Evolutionary conservation across 2,888 invertebrate genomes (phyloP), one percentile per base, ranked within the genome.

Genomic region (Calameuta idolon): DNA sequence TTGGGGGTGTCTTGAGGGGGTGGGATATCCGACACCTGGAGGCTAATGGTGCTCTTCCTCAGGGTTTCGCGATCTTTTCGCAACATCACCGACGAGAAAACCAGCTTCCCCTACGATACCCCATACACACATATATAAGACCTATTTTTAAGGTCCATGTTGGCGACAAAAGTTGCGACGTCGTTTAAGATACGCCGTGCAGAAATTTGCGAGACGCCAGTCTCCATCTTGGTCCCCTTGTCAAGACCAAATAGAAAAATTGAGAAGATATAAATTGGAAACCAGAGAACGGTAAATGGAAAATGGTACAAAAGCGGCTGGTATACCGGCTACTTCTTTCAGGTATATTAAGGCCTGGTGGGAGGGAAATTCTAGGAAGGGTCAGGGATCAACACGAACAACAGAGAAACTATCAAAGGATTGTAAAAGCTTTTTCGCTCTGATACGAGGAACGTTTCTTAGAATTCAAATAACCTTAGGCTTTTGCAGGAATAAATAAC

Each of bases 21-120:
- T 89, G 89, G 84, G 89, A 89, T 86, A 89, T 83, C 85, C 87
- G 83, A 85, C 89, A 89, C 88, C 89, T 89, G 89, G 86, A 88
- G 86, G 86, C 87, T 89, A 89, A 89, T 89, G 88, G 88, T 81
- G 80, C 82, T 77, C 79, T 80, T 80, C 55, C 75, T 33, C 75
- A 69, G 23, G 55, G 55, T 55, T 23, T 55, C 55, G 55, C 55
- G 55, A 55, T 55, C 55, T 23, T 23, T 15, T 55, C 55, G 23
- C 55, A 55, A 55, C 55, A 23, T 55, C 55, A 55, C 55, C 23
- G 9, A 55, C 9, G 55, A 9, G 55, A 55, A 55, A 23, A 55
- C 55, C 55, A 55, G 37, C 12, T 30, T 34, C 76, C 30, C 34
- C 69, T 77, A 77, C 75, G 76, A 76, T 76, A 75, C 69, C 75